These are phyloP conservation scores for Ischnura elegans DNA, from an alignment of 2,888 invertebrate genomes.

Conservation along the genomic window DNA sequence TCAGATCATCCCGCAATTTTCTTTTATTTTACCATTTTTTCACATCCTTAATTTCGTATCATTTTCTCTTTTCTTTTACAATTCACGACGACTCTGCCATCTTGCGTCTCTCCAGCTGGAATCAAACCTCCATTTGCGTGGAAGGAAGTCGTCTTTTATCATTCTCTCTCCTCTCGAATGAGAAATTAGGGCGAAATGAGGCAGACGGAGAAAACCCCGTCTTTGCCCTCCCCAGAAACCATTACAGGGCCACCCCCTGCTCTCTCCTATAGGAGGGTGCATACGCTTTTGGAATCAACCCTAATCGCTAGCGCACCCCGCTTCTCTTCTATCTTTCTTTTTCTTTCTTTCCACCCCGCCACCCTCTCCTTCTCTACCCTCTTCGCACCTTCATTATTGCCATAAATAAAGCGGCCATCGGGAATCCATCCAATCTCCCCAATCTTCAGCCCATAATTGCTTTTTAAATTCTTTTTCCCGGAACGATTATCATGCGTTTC, in stretches of 20 bases:
- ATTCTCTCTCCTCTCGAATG: neutral
- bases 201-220: neutral
- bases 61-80: neutral
- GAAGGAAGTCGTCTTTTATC: neutral
- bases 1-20: neutral
- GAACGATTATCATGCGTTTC: neutral
- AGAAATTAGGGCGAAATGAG: conserved; percentile 14
- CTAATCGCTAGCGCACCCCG: neutral
- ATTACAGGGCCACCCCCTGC: neutral
- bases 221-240: too few relatives aligned
- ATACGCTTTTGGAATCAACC: neutral
- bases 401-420: neutral
- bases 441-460: neutral
- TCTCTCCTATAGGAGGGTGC: neutral
- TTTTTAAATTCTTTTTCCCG: neutral
- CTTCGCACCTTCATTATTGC: neutral
- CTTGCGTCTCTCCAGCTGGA: neutral
- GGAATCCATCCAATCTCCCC: neutral
- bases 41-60: neutral
- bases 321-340: neutral
- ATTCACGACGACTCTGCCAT: neutral
- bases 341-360: neutral
- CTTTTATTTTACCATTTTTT: neutral
- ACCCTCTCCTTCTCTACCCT: neutral
- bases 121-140: conserved; percentile 26